Evolutionary conservation across 2,113 vertebrate species (phyloP).

Genomic region (Antennarius striatus): DNA sequence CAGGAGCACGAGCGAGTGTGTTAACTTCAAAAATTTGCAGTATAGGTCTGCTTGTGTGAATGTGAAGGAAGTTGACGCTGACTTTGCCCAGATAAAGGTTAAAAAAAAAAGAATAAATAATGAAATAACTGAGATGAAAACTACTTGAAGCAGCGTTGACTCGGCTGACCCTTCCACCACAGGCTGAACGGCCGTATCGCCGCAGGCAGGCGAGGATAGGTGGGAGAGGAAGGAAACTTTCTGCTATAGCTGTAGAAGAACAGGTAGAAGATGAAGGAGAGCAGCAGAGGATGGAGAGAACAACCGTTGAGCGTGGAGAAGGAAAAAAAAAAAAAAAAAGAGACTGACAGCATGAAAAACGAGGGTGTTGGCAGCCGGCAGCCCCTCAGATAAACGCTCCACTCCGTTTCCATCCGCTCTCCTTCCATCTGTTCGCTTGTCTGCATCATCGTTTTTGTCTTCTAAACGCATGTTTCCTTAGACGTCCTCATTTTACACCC

Average conservation of each 20-base stretch:
- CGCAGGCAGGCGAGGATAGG: conserved; percentile 36
- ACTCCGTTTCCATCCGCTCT: conserved; percentile 6
- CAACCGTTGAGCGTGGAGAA: conserved; percentile 11
- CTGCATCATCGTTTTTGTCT: conserved; percentile 18
- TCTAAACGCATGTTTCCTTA: not conserved
- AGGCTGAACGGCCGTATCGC: conserved; percentile 24
- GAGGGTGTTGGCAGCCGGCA: conserved; percentile 36
- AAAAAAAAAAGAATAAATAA: conserved; percentile 1
- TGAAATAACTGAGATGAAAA: too few relatives aligned
- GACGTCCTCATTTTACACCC: conserved; percentile 1
- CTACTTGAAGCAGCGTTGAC: too few relatives aligned
- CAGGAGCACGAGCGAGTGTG: too few relatives aligned
- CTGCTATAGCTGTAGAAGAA: conserved; percentile 13
- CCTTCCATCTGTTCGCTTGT: conserved; percentile 1
- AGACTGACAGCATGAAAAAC: conserved; percentile 58
- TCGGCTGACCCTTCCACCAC: not conserved
- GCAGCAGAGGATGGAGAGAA: conserved; percentile 16
- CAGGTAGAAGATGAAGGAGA: conserved; percentile 24
- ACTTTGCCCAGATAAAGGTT: conserved; percentile 14
- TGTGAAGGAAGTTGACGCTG: not conserved
- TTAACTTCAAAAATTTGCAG: too few relatives aligned
- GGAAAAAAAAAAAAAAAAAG: conserved; percentile 3
- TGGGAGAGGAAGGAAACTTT: conserved; percentile 31
- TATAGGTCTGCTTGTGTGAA: not conserved
- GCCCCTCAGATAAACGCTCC: conserved; percentile 39